Percentiles rank a stretch among this genome's conserved stretches.
phyloP scores from a whole-genome alignment of 2,113 vertebrate species.

The Eurypyga helias region DNA sequence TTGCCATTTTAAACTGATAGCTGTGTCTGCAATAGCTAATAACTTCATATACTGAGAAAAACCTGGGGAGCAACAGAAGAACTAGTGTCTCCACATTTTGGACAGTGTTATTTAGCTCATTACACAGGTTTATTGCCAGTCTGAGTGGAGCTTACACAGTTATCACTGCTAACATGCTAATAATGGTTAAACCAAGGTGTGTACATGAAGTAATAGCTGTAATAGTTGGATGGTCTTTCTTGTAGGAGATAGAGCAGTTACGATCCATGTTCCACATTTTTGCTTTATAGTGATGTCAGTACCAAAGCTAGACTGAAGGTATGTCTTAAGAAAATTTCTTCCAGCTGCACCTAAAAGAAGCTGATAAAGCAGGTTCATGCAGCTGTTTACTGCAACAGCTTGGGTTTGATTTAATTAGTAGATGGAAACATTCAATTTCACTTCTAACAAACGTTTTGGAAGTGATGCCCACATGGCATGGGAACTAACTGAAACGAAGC shows the following conservation, averaged over 20 bases:
- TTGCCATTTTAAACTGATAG: not conserved
- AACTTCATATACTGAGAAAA: not conserved
- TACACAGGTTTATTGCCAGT: not conserved
- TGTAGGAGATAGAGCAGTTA: not conserved
- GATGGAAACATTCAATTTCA: not conserved
- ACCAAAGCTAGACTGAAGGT: not conserved
- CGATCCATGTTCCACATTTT: not conserved
- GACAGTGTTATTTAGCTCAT: not conserved
- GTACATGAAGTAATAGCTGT: not conserved
- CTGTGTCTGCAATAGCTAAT: not conserved
- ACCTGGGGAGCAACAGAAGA: not conserved
- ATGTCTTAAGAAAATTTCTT: not conserved
- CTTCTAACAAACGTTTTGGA: not conserved
- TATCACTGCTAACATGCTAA: not conserved
- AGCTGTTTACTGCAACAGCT: not conserved
- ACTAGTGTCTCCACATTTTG: not conserved
- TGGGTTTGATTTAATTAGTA: constrained; percentile 2
- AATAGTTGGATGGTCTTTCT: not conserved
- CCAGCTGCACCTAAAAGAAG: not conserved
- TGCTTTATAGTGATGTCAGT: not conserved
- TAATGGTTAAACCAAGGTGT: not conserved
- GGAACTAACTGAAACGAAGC: not conserved
- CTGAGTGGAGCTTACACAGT: not conserved
- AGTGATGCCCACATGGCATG: not conserved
- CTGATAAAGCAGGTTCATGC: not conserved